Conservation (phyloP, 53 echinoderm and acorn worm genomes). For the Actinopyga echinites region DNA sequence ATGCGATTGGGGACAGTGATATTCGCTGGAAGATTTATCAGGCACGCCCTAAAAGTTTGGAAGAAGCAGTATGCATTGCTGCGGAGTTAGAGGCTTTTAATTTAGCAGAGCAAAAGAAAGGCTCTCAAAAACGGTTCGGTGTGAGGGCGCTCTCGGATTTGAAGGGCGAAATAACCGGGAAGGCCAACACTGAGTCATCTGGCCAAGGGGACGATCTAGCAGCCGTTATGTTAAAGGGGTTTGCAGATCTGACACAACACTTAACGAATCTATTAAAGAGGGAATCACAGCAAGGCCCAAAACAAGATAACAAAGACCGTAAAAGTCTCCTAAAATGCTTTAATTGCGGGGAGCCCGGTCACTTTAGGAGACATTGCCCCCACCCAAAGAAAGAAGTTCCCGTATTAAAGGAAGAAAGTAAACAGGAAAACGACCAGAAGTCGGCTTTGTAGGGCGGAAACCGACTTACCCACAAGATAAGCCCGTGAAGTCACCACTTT, state of each 20-base stretch:
- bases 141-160: not conserved
- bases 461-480: not conserved
- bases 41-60: slow-evolving; percentile 26
- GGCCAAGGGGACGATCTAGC: too few relatives aligned
- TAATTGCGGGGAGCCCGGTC: slow-evolving; percentile 22
- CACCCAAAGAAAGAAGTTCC: not conserved
- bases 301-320: too few relatives aligned
- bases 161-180: not conserved
- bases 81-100: slow-evolving; percentile 51
- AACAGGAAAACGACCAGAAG: slow-evolving; percentile 2
- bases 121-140: not conserved
- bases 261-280: not conserved
- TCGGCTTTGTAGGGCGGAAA: not conserved
- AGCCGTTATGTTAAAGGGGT: not conserved
- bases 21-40: slow-evolving; percentile 49
- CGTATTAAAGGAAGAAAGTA: too few relatives aligned
- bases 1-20: slow-evolving; percentile 55
- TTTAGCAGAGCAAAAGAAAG: slow-evolving; percentile 12
- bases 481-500: not conserved
- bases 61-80: slow-evolving; percentile 51
- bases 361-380: slow-evolving; percentile 7
- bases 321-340: not conserved
- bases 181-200: not conserved
- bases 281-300: not conserved
- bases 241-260: not conserved